Evolutionary conservation across 2,797 vertebrate species (phyloP).

Genomic region (Spheniscus humboldti): DNA sequence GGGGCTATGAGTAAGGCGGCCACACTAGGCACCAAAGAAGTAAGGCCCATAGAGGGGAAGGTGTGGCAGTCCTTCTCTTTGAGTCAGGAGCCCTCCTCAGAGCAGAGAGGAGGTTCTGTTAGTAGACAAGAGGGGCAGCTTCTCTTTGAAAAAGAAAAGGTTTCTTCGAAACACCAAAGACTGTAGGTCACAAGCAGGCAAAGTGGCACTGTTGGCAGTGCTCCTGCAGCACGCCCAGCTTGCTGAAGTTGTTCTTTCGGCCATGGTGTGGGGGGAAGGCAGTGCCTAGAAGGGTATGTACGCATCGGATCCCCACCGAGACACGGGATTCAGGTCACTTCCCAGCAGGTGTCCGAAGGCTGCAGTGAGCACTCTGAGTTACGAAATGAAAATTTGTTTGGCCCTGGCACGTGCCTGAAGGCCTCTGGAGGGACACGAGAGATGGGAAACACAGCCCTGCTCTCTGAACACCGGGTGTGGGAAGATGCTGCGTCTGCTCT

Average conservation of each 20-base stretch:
- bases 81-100: neutral
- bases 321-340: neutral
- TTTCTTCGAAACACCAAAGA: neutral
- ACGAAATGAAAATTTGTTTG: neutral
- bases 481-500: neutral
- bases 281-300: neutral
- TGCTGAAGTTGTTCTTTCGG: neutral
- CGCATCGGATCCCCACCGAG: neutral
- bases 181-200: neutral
- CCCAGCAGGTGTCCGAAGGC: neutral
- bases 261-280: neutral
- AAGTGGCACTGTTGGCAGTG: rapidly evolving
- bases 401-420: rapidly evolving
- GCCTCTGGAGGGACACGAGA: neutral
- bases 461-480: rapidly evolving
- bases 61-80: neutral
- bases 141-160: neutral
- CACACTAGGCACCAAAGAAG: no score
- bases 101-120: neutral
- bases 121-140: neutral
- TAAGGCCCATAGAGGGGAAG: neutral
- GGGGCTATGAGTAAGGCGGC: neutral
- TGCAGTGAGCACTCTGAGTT: neutral
- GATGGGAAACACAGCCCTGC: neutral
- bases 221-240: neutral